Percentiles rank a stretch among this genome's conserved stretches.
Evolutionary conservation across 2,797 vertebrate genomes (phyloP).

Genomic region (Catharus ustulatus): DNA sequence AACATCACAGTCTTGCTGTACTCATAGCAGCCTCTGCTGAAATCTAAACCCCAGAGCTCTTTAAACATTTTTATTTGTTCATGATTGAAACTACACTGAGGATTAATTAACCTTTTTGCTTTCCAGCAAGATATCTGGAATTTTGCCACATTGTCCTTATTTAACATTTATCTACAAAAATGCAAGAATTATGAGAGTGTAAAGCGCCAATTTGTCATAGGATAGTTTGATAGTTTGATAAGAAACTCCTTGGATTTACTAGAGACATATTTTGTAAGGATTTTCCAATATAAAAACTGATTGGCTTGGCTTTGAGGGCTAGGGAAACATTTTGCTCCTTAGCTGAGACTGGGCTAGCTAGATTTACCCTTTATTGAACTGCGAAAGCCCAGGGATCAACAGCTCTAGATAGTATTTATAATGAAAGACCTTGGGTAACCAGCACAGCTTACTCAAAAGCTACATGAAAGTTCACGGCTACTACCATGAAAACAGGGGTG

Average conservation of each 20-base stretch:
- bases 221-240: neutral
- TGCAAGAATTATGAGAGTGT: neutral
- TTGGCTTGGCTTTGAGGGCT: neutral
- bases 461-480: neutral
- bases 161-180: constrained; percentile 40
- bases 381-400: neutral
- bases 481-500: neutral
- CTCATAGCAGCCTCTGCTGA: neutral
- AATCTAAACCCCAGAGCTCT: neutral
- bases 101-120: constrained; percentile 33
- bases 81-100: neutral
- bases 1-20: neutral
- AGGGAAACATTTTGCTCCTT: neutral
- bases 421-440: neutral
- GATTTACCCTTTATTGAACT: neutral
- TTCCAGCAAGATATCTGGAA: constrained; percentile 29
- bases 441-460: neutral
- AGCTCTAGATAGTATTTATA: neutral
- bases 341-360: neutral
- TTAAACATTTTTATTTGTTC: constrained; percentile 23
- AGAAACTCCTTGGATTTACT: neutral
- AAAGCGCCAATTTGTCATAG: neutral
- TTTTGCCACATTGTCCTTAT: neutral
- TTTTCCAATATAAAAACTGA: neutral
- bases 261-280: neutral